These are phyloP conservation scores for Amblyteles armatorius DNA, from an alignment of 2,888 invertebrate species.

Conservation along the genomic window DNA sequence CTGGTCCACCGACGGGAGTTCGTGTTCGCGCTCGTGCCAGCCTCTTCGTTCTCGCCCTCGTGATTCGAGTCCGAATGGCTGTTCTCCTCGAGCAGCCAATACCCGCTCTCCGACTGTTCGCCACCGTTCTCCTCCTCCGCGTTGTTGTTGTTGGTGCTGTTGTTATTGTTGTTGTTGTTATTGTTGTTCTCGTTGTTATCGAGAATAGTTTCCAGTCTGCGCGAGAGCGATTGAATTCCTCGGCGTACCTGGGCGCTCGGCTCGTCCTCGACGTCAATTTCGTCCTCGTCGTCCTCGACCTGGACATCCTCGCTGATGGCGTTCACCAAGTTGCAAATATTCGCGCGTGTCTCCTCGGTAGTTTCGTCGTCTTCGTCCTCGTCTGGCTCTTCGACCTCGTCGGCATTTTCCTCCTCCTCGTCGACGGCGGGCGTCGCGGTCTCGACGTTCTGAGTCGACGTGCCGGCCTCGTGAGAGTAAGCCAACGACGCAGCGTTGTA, in stretches of 20 bases:
- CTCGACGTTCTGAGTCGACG: neutral
- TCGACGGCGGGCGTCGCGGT: no score
- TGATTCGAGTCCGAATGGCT: constrained; percentile 81
- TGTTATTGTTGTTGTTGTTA: constrained; percentile 28
- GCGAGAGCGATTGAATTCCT: constrained; percentile 2
- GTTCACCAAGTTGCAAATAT: neutral
- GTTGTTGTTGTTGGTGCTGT: constrained; percentile 44
- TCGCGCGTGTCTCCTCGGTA: neutral
- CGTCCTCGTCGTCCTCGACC: constrained; percentile 14
- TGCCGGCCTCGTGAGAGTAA: neutral
- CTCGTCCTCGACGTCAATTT: constrained; percentile 19
- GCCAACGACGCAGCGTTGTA: neutral
- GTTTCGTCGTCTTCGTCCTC: constrained; percentile 29
- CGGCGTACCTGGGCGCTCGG: constrained; percentile 1
- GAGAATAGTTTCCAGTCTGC: constrained; percentile 2
- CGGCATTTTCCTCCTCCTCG: neutral
- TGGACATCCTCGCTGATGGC: neutral
- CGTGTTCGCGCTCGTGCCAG: constrained; percentile 64
- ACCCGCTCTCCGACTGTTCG: constrained; percentile 80
- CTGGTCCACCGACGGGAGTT: constrained; percentile 76
- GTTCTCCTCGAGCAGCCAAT: constrained; percentile 81
- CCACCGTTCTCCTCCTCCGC: constrained; percentile 68
- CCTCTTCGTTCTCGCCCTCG: constrained; percentile 72
- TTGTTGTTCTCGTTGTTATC: constrained; percentile 36
- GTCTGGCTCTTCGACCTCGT: constrained; percentile 26